Evolutionary conservation across 2,797 vertebrate species (phyloP).

Genomic region (Gadopsis bispinosus): DNA sequence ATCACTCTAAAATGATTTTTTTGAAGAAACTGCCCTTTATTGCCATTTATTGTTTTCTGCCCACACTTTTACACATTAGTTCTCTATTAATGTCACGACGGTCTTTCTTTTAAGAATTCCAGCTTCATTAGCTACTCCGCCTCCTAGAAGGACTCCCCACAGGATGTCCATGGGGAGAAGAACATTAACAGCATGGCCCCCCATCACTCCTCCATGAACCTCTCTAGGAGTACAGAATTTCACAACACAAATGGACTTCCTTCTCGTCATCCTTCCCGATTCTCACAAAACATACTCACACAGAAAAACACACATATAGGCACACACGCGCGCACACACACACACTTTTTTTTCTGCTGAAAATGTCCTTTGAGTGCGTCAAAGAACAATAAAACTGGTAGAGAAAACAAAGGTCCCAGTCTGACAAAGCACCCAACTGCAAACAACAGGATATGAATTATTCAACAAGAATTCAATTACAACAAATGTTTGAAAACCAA

Average conservation of each 20-base stretch:
- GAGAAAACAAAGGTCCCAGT: constrained; percentile 76
- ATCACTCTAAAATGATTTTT: constrained; percentile 9
- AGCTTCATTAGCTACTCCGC: constrained; percentile 65
- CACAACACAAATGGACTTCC: constrained; percentile 82
- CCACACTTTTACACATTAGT: background rate
- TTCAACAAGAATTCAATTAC: constrained; percentile 86
- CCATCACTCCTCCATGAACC: constrained; percentile 71
- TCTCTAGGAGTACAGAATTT: constrained; percentile 75
- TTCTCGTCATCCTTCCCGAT: constrained; percentile 80
- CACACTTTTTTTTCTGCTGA: constrained; percentile 53
- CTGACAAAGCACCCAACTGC: constrained; percentile 78
- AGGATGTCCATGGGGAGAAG: constrained; percentile 75
- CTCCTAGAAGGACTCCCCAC: constrained; percentile 61
- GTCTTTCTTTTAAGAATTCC: constrained; percentile 43
- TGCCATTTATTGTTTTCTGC: background rate
- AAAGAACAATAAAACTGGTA: constrained; percentile 84
- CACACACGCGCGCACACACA: constrained; percentile 18
- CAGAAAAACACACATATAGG: constrained; percentile 34
- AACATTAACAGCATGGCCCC: constrained; percentile 70
- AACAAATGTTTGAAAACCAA: constrained; percentile 84
- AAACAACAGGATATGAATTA: constrained; percentile 89
- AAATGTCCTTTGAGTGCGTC: constrained; percentile 78
- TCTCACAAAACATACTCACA: constrained; percentile 66
- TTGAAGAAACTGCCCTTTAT: background rate
- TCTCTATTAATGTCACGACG: background rate